Base-by-base conservation (phyloP, 2,888 invertebrate genomes). In the Homarus gammarus region DNA sequence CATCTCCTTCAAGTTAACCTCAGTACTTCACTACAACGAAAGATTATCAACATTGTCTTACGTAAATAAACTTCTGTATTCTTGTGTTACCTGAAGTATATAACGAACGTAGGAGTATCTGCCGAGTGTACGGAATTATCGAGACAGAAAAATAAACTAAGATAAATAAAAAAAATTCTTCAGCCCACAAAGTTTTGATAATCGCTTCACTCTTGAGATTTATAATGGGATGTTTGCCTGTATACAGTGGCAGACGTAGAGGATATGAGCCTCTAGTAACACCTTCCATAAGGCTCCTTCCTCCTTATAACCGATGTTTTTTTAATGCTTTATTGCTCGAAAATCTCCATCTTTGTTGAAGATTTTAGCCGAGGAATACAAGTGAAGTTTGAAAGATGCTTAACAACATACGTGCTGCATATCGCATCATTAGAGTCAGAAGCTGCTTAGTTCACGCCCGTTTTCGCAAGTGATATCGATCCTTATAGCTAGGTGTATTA, bases 381-480 rank as follows among this genome's bases (percentile, higher is more conserved):
- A 87, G 87, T 87, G 82, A 87, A n/a, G 87, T 87, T 82, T 87
- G 81, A 87, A 85, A 85, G 87, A 87, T 87, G 87, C 87, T 87
- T 87, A 87, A 87, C 87, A 87, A 87, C 87, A 73, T 81, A 56
- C 82, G 40, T 77, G 81, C 87, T 87, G 87, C 87, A 87, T 87
- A 87, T 87, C 87, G 81, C 75, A 87, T 87, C 87, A 87, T 87
- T 87, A 87, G 82, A 87, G 81, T 61, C 87, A 87, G 87, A 87
- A 87, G 87, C 87, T 82, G 81, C 87, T 87, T 87, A 82, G 82
- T 87, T 82, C 87, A 33, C 40, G 40, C 68, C 27, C 22, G 38
- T 38, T n/a, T 31, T 3, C 12, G 18, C 73, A 36, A 12, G 44
- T 27, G 78, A 81, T 38, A 15, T 82, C 64, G 5, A 61, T 18